Conservation (phyloP, 2,113 vertebrate species). For the Oncorhynchus kisutch region DNA sequence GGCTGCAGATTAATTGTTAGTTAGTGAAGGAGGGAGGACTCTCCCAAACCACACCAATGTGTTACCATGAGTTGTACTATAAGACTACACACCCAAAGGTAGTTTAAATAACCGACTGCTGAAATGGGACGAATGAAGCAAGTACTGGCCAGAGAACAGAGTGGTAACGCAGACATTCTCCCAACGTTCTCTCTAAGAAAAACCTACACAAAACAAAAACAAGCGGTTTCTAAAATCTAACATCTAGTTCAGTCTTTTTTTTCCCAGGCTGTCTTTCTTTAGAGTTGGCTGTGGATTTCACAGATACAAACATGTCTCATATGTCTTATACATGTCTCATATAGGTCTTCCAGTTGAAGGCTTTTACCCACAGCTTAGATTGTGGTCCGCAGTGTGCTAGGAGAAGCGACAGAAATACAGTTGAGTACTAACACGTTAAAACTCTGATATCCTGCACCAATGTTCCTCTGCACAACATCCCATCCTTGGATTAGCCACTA, state of each 20-base stretch:
- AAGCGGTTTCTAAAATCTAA: not conserved
- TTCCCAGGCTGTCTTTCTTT: constrained; percentile 5
- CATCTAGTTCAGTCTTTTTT: not conserved
- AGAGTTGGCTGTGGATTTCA: not conserved
- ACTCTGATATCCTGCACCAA: not conserved
- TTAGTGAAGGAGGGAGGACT: not conserved
- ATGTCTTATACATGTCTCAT: too few species aligned
- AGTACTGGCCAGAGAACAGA: not conserved
- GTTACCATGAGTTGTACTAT: not conserved
- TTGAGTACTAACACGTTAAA: too few species aligned
- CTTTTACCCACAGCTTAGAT: constrained; percentile 4
- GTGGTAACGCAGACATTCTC: not conserved
- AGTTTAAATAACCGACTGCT: not conserved
- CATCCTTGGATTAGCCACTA: not conserved
- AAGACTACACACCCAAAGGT: not conserved
- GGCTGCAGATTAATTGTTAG: not conserved
- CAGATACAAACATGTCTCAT: not conserved
- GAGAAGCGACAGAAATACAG: not conserved
- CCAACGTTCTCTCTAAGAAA: not conserved
- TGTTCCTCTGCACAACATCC: not conserved
- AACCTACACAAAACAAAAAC: not conserved
- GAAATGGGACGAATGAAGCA: not conserved
- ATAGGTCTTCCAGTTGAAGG: not conserved
- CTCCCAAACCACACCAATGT: not conserved
- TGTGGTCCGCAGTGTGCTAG: not conserved